A percentile compares a stretch with the other conserved stretches of the same genome.
Conservation (phyloP, 2,888 invertebrate genomes). For the Drosophila kambysellisi region DNA sequence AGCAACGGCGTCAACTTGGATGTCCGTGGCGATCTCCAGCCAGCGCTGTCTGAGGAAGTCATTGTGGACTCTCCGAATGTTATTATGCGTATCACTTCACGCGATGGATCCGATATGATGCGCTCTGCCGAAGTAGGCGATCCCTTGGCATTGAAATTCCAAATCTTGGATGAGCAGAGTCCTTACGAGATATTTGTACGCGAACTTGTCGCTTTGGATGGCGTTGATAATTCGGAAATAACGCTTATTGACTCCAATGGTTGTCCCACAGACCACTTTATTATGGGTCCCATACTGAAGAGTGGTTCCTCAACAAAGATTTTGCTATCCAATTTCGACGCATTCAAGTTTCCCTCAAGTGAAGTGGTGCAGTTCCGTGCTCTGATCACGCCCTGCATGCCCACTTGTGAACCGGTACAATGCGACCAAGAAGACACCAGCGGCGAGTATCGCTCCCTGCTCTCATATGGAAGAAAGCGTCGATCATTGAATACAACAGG, state of each 20-base stretch:
- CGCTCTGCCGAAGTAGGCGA: slow-evolving; percentile 96
- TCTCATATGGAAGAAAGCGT: slow-evolving; percentile 92
- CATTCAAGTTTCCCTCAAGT: slow-evolving; percentile 98
- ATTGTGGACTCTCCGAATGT: slow-evolving; percentile 97
- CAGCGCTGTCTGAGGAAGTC: slow-evolving; percentile 94
- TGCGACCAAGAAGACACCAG: slow-evolving; percentile 94
- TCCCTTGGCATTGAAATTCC: slow-evolving; percentile 95
- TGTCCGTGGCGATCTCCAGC: slow-evolving; percentile 93
- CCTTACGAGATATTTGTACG: slow-evolving; percentile 98
- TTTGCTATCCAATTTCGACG: slow-evolving; percentile 95
- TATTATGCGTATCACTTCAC: slow-evolving; percentile 95
- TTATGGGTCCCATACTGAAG: slow-evolving; percentile 96
- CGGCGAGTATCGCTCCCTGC: slow-evolving; percentile 92
- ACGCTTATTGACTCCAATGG: slow-evolving; percentile 95
- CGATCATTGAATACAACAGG: slow-evolving; percentile 87
- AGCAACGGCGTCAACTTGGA: slow-evolving; percentile 95
- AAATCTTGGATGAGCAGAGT: slow-evolving; percentile 95
- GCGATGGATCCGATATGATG: slow-evolving; percentile 93
- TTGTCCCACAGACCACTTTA: slow-evolving; percentile 96
- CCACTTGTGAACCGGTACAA: slow-evolving; percentile 95
- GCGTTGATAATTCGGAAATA: slow-evolving; percentile 96
- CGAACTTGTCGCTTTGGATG: slow-evolving; percentile 97
- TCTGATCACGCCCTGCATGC: slow-evolving; percentile 97
- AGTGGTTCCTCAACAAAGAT: slow-evolving; percentile 92
- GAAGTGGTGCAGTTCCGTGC: slow-evolving; percentile 98